phyloP scores from a whole-genome alignment of 2,797 vertebrate genomes.

The Rhyacichthys aspro region DNA sequence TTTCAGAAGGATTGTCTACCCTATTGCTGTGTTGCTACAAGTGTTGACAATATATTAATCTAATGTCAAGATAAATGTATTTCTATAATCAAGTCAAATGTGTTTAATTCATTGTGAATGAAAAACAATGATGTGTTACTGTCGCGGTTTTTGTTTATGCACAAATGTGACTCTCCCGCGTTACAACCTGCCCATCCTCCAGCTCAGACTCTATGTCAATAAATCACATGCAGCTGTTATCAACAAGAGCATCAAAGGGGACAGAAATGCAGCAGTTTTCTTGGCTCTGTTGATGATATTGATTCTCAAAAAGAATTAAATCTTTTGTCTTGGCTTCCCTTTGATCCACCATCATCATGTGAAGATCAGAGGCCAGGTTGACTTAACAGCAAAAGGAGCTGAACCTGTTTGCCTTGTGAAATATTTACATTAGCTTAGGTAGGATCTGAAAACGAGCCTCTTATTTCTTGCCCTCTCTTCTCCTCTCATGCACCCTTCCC shows the following conservation, averaged over 20 bases:
- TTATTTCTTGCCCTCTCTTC: slow-evolving; percentile 14
- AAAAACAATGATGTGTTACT: too few relatives aligned
- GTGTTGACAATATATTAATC: too few relatives aligned
- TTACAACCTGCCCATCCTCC: slow-evolving; percentile 30
- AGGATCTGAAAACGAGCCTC: slow-evolving; percentile 50
- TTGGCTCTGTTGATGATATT: slow-evolving; percentile 4
- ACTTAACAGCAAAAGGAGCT: neutral
- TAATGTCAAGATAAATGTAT: too few relatives aligned
- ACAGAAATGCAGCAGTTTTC: slow-evolving; percentile 13
- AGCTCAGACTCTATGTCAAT: slow-evolving; percentile 17
- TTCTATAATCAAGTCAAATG: too few relatives aligned
- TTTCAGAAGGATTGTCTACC: slow-evolving; percentile 20
- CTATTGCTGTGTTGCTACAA: slow-evolving; percentile 13
- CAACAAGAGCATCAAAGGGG: slow-evolving; percentile 45
- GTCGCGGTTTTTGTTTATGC: slow-evolving; percentile 2
- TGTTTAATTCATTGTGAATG: too few relatives aligned
- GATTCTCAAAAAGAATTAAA: slow-evolving; percentile 14
- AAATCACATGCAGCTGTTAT: slow-evolving; percentile 37
- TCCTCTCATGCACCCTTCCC: slow-evolving; percentile 30
- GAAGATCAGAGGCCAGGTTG: slow-evolving; percentile 40
- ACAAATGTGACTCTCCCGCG: slow-evolving; percentile 2
- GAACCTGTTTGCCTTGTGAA: slow-evolving; percentile 15
- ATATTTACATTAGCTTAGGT: slow-evolving; percentile 55
- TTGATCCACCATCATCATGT: neutral
- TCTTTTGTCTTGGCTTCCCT: neutral